Conservation (phyloP, 2,888 invertebrate species). For the Aromia moschata region DNA sequence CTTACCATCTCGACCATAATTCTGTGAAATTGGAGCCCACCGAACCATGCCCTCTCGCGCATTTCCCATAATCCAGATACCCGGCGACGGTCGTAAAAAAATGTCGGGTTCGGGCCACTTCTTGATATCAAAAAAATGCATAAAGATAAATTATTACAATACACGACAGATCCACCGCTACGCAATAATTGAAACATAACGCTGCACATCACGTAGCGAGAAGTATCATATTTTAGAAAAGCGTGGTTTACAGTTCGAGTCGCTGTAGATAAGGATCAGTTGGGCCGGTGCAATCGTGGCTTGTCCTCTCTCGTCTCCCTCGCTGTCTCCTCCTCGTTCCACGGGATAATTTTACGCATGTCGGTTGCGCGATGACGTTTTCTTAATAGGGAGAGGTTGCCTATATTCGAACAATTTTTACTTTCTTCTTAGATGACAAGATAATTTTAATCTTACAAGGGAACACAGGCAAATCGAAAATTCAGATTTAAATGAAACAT, state of each 20-base stretch:
- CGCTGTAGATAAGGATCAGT: constrained; percentile 35
- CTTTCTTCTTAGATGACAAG: too few relatives aligned
- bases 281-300: constrained; percentile 10
- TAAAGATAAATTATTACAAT: constrained; percentile 47
- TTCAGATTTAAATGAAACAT: too few relatives aligned
- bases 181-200: constrained; percentile 46
- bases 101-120: too few relatives aligned
- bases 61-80: constrained; percentile 35
- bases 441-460: too few relatives aligned
- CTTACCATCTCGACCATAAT: constrained; percentile 26
- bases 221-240: constrained; percentile 37
- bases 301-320: background rate
- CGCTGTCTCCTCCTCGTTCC: too few relatives aligned
- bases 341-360: background rate
- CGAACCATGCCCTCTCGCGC: constrained; percentile 1
- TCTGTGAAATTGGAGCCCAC: constrained; percentile 28
- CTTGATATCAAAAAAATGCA: constrained; percentile 44
- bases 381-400: background rate
- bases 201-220: constrained; percentile 39
- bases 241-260: constrained; percentile 33
- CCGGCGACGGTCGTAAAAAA: constrained; percentile 35
- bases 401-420: too few relatives aligned
- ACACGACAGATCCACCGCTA: constrained; percentile 42
- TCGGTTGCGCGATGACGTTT: background rate
- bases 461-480: too few relatives aligned